Conservation (phyloP, 2,797 vertebrate genomes). For the Merluccius polli region DNA sequence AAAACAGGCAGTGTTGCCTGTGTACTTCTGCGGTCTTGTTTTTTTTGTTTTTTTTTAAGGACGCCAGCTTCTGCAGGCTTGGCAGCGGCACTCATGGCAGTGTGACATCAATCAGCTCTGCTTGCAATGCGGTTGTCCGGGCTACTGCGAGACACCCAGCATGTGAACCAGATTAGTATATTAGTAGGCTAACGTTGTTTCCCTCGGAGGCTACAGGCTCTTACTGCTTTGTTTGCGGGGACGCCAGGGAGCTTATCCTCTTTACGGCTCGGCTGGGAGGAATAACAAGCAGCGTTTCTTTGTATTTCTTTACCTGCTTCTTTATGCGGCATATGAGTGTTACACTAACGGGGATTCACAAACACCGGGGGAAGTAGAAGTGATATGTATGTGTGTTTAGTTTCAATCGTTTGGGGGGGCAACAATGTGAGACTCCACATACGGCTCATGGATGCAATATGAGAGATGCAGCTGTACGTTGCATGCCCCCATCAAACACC, state of each 20-base stretch:
- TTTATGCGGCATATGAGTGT: background rate
- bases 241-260: constrained; percentile 46
- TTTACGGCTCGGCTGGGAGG: constrained; percentile 9
- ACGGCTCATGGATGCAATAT: background rate
- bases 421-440: background rate
- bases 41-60: no score
- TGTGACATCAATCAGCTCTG: constrained; percentile 9
- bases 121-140: constrained; percentile 17
- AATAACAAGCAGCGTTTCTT: constrained; percentile 19
- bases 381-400: no score
- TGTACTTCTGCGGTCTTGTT: background rate
- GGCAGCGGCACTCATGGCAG: background rate
- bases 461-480: no score
- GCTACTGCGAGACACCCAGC: constrained; percentile 37
- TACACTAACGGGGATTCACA: background rate
- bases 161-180: constrained; percentile 63
- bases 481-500: background rate
- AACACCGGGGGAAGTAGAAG: no score
- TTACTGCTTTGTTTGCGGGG: constrained; percentile 20
- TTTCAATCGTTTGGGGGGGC: background rate
- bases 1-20: no score
- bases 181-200: constrained; percentile 60
- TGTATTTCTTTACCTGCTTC: background rate
- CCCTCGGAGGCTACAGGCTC: constrained; percentile 26
- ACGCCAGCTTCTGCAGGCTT: no score